These are phyloP conservation scores for Brachypalpus laphriformis DNA, from an alignment of 2,888 invertebrate species.

Conservation along the genomic window DNA sequence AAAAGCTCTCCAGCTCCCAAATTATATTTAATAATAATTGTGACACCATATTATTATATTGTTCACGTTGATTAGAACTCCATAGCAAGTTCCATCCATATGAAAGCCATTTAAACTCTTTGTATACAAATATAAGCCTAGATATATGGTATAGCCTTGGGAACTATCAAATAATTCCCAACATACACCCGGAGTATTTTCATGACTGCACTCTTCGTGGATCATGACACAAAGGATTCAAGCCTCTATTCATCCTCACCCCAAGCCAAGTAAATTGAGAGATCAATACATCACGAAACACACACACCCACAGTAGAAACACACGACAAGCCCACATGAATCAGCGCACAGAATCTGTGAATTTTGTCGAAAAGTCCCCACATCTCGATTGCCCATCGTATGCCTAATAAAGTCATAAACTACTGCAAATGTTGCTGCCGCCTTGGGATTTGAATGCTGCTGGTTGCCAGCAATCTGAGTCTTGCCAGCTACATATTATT, in stretches of 20 bases:
- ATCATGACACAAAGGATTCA: conserved; percentile 48
- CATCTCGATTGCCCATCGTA: conserved; percentile 71
- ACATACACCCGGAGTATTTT: conserved; percentile 13
- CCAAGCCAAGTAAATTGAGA: conserved; percentile 59
- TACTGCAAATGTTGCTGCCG: conserved; percentile 71
- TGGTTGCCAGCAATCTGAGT: conserved; percentile 59
- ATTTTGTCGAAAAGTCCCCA: conserved; percentile 60
- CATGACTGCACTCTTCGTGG: conserved; percentile 57
- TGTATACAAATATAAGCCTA: not conserved
- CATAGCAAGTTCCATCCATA: not conserved
- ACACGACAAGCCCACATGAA: conserved; percentile 60
- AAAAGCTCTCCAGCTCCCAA: no score
- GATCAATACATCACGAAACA: conserved; percentile 71
- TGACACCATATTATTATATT: no score
- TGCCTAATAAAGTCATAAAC: conserved; percentile 74
- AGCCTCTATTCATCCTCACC: conserved; percentile 52
- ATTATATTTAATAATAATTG: no score
- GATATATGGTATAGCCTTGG: conserved; percentile 3
- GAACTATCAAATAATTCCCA: conserved; percentile 51
- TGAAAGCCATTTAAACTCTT: conserved; percentile 23
- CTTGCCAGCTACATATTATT: conserved; percentile 23
- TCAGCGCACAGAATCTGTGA: conserved; percentile 58
- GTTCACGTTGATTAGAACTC: no score
- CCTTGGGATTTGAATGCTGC: conserved; percentile 71
- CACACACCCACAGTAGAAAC: conserved; percentile 42